Base-by-base conservation (phyloP, 2,797 vertebrate genomes). In the Aplochiton taeniatus region DNA sequence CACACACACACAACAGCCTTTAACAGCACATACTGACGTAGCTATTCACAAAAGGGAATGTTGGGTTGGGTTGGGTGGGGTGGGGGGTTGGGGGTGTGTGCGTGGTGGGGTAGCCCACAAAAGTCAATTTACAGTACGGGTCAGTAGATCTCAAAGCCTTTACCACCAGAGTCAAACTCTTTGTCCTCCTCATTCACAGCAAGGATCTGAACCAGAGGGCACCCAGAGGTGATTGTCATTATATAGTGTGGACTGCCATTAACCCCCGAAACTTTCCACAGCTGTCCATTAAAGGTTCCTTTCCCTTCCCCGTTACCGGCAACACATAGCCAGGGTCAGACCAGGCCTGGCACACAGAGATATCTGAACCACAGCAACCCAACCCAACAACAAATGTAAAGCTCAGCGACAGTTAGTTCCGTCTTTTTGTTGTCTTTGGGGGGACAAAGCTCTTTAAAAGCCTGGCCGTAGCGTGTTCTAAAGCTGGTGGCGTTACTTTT, bases 111-210 rank as follows among this genome's bases (percentile, higher is more conserved):
- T 78, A 72, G 75, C 75, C 73, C 76, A 85, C 89, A 88, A 90
- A 88, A 89, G 91, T 89, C 80, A 73, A 81, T 89, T 92, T 91
- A 91, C 91, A 90, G 91, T 91, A 85, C 70, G 91, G 91, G 90
- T 94, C 92, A 93, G 84, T 88, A 87, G 89, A 85, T 90, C 87
- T 90, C 88, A 93, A 94, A 90, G 89, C 82, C 88, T 92, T 91
- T 90, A 91, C 83, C 82, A 75, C 89, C 86, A 13, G 80, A 88
- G 88, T 91, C 91, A 86, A 86, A 88, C 87, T 86, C 91, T 93
- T 92, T 93, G 89, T 91, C 83, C 83, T 70, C 61, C 82, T 82
- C 78, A 75, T 88, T 90, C 85, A 89, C 82, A 65, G 85, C 76
- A 71, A 79, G 85, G 89, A 90, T 85, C 83, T 74, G 17, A 71